A percentile compares a stretch with the other conserved stretches of the same genome.
These are phyloP conservation scores for Drosophila anomelani DNA, from an alignment of 2,888 invertebrate genomes.

Conservation along the genomic window DNA sequence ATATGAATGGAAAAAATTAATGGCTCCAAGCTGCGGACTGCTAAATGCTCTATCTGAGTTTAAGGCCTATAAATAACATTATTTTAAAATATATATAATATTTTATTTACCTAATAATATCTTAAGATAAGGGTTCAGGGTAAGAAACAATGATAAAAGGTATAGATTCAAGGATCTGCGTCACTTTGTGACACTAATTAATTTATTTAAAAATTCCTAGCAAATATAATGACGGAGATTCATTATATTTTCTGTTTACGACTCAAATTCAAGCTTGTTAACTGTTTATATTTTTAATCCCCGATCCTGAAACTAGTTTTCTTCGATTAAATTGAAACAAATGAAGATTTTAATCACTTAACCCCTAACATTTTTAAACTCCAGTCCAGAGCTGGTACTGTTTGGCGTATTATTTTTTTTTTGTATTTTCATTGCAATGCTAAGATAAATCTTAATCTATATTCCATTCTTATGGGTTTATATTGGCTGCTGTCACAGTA, in stretches of 20 bases:
- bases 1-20: conserved; percentile 41
- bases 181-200: background rate
- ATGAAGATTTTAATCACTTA: conserved; percentile 12
- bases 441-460: conserved; percentile 30
- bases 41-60: conserved; percentile 11
- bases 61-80: background rate
- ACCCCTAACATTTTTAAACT: conserved; percentile 26
- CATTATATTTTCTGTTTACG: too few relatives aligned
- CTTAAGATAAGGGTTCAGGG: background rate
- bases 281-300: background rate
- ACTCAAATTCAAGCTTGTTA: background rate
- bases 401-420: conserved; percentile 4
- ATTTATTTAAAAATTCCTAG: background rate
- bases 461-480: conserved; percentile 12
- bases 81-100: background rate
- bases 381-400: conserved; percentile 12
- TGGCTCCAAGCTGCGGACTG: background rate
- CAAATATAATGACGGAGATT: too few relatives aligned
- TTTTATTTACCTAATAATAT: background rate
- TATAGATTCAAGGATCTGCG: background rate
- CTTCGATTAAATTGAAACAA: conserved; percentile 14
- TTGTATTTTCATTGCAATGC: background rate
- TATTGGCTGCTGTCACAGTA: conserved; percentile 1
- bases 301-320: conserved; percentile 9
- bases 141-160: background rate